phyloP scores from a whole-genome alignment of 2,888 invertebrate species.

The Clivina fossor region DNA sequence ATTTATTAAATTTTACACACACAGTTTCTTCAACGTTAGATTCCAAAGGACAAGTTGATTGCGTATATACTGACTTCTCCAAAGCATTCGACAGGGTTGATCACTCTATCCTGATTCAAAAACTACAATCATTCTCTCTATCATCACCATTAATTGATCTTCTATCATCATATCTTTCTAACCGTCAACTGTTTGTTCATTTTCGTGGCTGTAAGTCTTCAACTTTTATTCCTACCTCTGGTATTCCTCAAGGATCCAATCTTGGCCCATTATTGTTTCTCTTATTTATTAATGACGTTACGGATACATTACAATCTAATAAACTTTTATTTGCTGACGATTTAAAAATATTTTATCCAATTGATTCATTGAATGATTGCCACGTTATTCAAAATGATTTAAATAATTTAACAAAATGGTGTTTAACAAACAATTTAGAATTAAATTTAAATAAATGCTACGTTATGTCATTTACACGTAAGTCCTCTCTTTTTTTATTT shows the following conservation, averaged over 20 bases:
- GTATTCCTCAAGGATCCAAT: neutral
- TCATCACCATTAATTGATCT: conserved; percentile 3
- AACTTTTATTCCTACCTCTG: neutral
- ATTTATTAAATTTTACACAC: conserved; percentile 1
- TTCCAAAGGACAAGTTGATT: neutral
- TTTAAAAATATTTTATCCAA: no score
- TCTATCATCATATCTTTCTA: conserved; percentile 1
- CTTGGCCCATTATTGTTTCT: conserved; percentile 2
- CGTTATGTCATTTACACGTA: no score
- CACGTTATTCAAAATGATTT: no score
- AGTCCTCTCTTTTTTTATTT: no score
- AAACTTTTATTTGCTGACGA: conserved; percentile 4
- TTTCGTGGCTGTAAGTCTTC: neutral
- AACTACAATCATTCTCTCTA: neutral
- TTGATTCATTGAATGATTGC: no score
- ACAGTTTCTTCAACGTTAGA: neutral
- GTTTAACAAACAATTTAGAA: no score
- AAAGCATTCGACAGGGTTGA: conserved; percentile 1
- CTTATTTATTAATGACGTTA: conserved; percentile 1
- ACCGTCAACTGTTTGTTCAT: conserved; percentile 1
- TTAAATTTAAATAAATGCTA: no score
- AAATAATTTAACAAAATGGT: no score
- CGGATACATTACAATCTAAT: conserved; percentile 1
- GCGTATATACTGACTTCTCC: neutral
- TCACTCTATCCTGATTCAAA: neutral